Evolutionary conservation across 2,888 invertebrate genomes (phyloP).

Genomic region (Gibbula magus): DNA sequence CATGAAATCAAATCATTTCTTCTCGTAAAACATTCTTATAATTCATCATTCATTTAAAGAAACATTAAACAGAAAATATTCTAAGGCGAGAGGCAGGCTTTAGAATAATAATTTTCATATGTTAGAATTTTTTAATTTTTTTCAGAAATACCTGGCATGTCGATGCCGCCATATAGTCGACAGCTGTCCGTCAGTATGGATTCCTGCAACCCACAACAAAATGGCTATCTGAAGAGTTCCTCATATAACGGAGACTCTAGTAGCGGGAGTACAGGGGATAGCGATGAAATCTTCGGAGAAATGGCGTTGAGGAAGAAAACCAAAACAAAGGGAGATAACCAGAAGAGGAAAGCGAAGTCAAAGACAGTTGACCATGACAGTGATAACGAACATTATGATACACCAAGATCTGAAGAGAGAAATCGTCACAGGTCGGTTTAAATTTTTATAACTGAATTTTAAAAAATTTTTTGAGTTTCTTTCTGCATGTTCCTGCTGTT

Average conservation of each 20-base stretch:
- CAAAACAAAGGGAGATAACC: background rate
- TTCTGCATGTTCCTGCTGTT: too few species aligned
- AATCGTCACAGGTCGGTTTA: slow-evolving; percentile 14
- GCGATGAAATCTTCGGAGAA: slow-evolving; percentile 56
- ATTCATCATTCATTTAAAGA: background rate
- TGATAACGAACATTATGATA: slow-evolving; percentile 9
- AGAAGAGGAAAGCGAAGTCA: slow-evolving; percentile 1
- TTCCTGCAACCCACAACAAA: background rate
- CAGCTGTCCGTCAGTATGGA: slow-evolving; percentile 40
- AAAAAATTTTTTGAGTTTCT: background rate
- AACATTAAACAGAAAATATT: background rate
- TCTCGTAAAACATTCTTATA: background rate
- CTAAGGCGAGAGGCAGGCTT: background rate
- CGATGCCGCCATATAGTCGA: slow-evolving; percentile 25
- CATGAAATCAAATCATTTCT: too few species aligned
- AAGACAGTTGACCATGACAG: slow-evolving; percentile 19
- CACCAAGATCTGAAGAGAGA: background rate
- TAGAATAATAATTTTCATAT: background rate
- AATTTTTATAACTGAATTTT: background rate
- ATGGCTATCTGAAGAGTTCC: background rate
- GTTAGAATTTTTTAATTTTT: background rate
- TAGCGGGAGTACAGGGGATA: slow-evolving; percentile 42
- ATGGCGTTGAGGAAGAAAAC: slow-evolving; percentile 7
- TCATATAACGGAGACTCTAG: slow-evolving; percentile 11
- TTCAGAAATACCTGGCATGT: slow-evolving; percentile 26